Evolutionary conservation across 2,797 vertebrate genomes (phyloP), one percentile per base, ranked within the genome.

Genomic region (Tapera naevia): DNA sequence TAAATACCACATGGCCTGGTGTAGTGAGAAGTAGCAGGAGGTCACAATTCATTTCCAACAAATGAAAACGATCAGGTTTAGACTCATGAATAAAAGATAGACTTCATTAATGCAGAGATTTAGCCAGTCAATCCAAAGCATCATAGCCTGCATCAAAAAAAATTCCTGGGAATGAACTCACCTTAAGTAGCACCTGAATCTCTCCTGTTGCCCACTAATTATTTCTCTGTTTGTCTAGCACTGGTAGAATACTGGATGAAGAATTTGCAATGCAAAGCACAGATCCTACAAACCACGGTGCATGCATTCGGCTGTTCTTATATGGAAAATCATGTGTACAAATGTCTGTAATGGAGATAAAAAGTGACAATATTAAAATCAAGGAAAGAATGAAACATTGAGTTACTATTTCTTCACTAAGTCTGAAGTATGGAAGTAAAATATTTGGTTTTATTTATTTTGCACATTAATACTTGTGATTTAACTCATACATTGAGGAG

Each of bases 71-170:
- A 69, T 86, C 64, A 83, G 32, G 21, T 50, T 78, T 45, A 66
- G 45, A 67, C 23, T 35, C 39, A 82, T 95, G 83, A 95, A 96
- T 96, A 90, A 93, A 94, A 92, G 76, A 75, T 62, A 67, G 53
- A 82, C 12, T 76, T 86, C 24, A 62, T 89, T 93, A 84, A 81
- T 2, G 9, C 54, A 89, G 72, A 76, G 76, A 62, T 78, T 93
- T 50, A 74, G n/a, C 57, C 50, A 56, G 62, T 91, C 61, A 86
- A 24, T 84, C 37, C 61, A 79, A 39, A 2, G 16, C 7, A 73
- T 23, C 13, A 15, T 5, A 80, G 22, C 41, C 30, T 67, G 33
- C 30, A 87, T 84, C 54, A 84, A 88, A 95, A 91, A 62, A 84
- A 79, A 62, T 60, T 83, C 56, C 58, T 85, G 61, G 50, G 91